Base-by-base conservation (phyloP, 2,888 invertebrate genomes). In the Trichacis sp. region DNA sequence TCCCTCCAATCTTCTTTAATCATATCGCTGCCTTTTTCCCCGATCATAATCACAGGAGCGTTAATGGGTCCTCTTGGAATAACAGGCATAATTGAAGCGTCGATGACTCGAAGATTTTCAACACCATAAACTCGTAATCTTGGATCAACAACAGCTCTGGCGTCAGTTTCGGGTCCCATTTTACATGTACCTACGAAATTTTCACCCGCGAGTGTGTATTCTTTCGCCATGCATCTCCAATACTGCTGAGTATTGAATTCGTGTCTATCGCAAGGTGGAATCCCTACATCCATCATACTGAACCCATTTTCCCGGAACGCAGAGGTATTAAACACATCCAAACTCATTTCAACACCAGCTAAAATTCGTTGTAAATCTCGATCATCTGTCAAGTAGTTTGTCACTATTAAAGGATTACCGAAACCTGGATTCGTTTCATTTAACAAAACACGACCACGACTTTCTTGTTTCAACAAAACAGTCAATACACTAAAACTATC, bases 51-150 rank as follows among this genome's bases (percentile, higher is more conserved):
- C 1, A 90, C 90, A 0, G 93, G 93, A 3, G 93, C 94, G 81
- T 94, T 94, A 0, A 94, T 93, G 84, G 94, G 94, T 0, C 94
- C 94, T 79, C 93, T 93, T 9, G 93, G 89, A 60, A 94, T 93
- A 0, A 88, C 90, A 0, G 94, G 94, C 93, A 94, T 94, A 43
- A 95, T 90, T 71, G 93, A 92, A 1, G 93, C 93, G 79, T 93
- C 93, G 0, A 91, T 89, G 0, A 94, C 92, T 64, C 93, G 86
- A 30, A 94, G 83, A 47, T 90, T 90, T 0, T 89, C 87, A 0
- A 94, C 88, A 0, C 93, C 93, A 71, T 93, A 90, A 1, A 94
- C 93, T 14, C 89, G 86, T 53, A 93, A 82, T 43, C 93, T 84
- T 0, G 91, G 89, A 82, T 93, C 93, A 0, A 93, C 93, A 0